Evolutionary conservation across 92 coral and sea anemone species (phyloP).

Genomic region (Epizoanthus scotinus): DNA sequence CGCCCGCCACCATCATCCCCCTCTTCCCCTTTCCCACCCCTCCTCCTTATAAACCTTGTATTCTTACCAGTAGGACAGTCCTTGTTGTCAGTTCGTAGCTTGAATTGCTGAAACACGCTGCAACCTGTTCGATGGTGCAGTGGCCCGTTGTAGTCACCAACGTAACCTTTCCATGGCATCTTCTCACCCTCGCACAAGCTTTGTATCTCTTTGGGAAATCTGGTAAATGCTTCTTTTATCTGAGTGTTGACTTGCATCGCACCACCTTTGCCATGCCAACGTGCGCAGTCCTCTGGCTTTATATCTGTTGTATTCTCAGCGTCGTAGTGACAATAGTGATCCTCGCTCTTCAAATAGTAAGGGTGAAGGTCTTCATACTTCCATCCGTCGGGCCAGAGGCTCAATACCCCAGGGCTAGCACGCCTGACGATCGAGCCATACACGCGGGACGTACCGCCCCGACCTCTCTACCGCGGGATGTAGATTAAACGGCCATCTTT

Average conservation of each 20-base stretch:
- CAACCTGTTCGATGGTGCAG: constrained; percentile 39
- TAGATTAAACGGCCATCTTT: constrained; percentile 55
- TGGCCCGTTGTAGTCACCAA: constrained; percentile 49
- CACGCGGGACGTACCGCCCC: constrained; percentile 56
- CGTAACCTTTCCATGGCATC: constrained; percentile 54
- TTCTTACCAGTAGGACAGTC: constrained; percentile 2
- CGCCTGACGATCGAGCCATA: constrained; percentile 59
- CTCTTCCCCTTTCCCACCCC: too few relatives aligned
- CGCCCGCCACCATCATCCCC: too few relatives aligned
- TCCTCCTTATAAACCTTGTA: too few relatives aligned
- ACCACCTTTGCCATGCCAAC: constrained; percentile 58
- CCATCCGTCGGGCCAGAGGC: constrained; percentile 61
- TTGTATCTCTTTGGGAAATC: constrained; percentile 44
- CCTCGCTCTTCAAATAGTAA: constrained; percentile 47
- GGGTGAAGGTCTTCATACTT: constrained; percentile 45
- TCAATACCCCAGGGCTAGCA: constrained; percentile 52
- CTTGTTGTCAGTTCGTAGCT: constrained; percentile 28
- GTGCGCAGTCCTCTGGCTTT: constrained; percentile 36
- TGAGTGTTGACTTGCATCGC: constrained; percentile 58
- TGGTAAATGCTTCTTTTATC: constrained; percentile 47
- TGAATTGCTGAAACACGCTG: constrained; percentile 53
- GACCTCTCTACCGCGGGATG: constrained; percentile 53
- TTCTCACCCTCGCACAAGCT: constrained; percentile 46
- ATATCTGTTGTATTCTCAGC: constrained; percentile 39
- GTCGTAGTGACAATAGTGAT: constrained; percentile 54